These are phyloP conservation scores for Trinorchestia longiramus DNA, from an alignment of 1,140 invertebrate species.

Conservation along the genomic window DNA sequence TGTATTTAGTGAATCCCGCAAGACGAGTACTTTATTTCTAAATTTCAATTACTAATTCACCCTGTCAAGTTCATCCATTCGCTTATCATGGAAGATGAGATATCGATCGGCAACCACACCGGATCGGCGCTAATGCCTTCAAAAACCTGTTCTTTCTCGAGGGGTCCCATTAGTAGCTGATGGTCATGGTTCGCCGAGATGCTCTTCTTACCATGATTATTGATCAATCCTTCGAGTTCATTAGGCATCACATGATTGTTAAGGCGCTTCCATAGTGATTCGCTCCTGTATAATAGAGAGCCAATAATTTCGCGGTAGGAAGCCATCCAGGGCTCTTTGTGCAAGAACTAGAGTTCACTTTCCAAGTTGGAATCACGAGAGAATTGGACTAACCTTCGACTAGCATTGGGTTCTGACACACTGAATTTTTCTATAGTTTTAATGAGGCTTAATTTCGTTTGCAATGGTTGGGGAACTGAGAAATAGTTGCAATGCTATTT, in stretches of 20 bases:
- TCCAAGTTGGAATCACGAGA: background rate
- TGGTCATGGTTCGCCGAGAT: background rate
- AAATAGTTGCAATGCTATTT: too few species aligned
- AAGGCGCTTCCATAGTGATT: background rate
- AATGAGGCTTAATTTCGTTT: background rate
- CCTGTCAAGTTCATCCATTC: background rate
- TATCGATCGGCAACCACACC: background rate
- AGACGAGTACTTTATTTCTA: background rate
- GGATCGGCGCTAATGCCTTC: constrained; percentile 8
- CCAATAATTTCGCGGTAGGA: background rate
- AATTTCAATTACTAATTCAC: constrained; percentile 18
- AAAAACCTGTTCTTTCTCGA: constrained; percentile 32
- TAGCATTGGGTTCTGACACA: background rate
- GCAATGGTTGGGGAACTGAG: background rate
- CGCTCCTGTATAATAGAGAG: background rate
- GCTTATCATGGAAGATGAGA: constrained; percentile 38
- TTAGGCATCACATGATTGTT: background rate
- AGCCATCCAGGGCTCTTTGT: background rate
- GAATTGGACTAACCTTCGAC: background rate
- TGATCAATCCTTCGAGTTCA: constrained; percentile 38
- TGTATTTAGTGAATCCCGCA: background rate
- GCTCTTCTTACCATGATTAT: constrained; percentile 24
- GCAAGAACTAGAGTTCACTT: background rate
- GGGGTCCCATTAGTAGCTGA: constrained; percentile 3
- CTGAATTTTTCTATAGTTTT: background rate